Evolutionary conservation across 2,113 vertebrate species (phyloP), one percentile per base, ranked within the genome.

Genomic region (Seriola quinqueradiata): DNA sequence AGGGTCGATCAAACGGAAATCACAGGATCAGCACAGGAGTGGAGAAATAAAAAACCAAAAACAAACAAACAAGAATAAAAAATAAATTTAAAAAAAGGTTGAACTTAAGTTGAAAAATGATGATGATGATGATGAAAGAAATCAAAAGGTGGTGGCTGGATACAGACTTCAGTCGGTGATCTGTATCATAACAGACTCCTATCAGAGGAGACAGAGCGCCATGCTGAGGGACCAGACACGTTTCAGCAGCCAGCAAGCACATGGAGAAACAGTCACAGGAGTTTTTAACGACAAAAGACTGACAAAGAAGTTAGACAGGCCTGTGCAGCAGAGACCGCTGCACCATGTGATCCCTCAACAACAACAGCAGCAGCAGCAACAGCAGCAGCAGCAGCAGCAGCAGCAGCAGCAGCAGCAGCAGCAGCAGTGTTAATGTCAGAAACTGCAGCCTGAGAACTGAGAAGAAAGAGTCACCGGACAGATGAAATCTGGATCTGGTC

Each of bases 181-280:
- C 74, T 61, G 40, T 61, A 44, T 57, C 34, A 9, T 2, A 46
- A 67, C 17, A 44, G 21, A 82, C 74, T 14, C 25, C 28, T 50
- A 13, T 66, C 23, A 16, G 11, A 42, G 6, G 6, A 75, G 57
- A 75, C 71, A 61, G 54, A 57, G 76, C 73, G 78, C 40, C 78
- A 78, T 69, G 71, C 82, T 74, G 25, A 77, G 46, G 13, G 21
- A 78, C 59, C 48, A 79, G 34, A 77, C n/a, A 59, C 12, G 13
- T 12, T 48, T 77, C 28, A 86, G 40, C 75, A 58, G 58, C 65
- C 61, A 77, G 69, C 59, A 69, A 73, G 28, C 85, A 75, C 60
- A 68, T 60, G 48, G 8, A 70, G 40, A 23, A 2, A 64, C 36
- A 84, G 40, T 42, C 2, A 42, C 40, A 59, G 11, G n/a, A 46